Conservation (phyloP, 1,140 invertebrate genomes). For the Druon quercuslanigerum region DNA sequence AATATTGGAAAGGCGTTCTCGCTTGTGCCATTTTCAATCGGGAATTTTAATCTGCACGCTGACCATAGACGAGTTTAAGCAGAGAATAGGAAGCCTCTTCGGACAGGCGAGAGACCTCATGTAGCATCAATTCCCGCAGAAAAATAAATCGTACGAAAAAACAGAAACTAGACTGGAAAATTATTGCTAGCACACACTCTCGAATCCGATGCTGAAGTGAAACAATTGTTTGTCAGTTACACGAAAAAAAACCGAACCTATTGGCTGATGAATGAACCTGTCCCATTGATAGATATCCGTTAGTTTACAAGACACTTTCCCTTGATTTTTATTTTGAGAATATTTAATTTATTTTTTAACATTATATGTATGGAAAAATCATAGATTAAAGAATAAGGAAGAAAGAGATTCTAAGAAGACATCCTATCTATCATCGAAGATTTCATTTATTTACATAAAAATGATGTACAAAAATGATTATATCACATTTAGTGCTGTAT, state of each 20-base stretch:
- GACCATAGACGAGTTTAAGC: conserved; percentile 32
- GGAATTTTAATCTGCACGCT: conserved; percentile 45
- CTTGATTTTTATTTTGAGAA: neutral
- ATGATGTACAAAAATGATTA: too few species aligned
- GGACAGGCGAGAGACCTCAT: conserved; percentile 38
- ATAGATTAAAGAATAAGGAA: neutral
- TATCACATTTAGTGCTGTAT: too few species aligned
- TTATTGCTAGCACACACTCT: conserved; percentile 14
- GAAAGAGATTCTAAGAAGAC: too few species aligned
- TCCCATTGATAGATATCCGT: conserved; percentile 63
- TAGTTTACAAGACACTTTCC: conserved; percentile 52
- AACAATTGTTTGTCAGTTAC: conserved; percentile 27
- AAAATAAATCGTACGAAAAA: conserved; percentile 62
- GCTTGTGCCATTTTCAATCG: conserved; percentile 34
- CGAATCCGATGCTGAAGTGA: conserved; percentile 3
- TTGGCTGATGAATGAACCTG: conserved; percentile 64
- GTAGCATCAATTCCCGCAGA: conserved; percentile 59
- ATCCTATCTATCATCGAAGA: too few species aligned
- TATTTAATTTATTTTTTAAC: neutral
- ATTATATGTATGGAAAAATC: neutral
- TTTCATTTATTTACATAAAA: too few species aligned
- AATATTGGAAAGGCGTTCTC: conserved; percentile 30
- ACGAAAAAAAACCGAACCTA: conserved; percentile 45
- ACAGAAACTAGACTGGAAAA: conserved; percentile 31
- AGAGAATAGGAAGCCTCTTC: conserved; percentile 37